Percentiles rank a stretch among this genome's conserved stretches.
Conservation (phyloP, 2,797 vertebrate species). For the Aphelocoma californica region DNA sequence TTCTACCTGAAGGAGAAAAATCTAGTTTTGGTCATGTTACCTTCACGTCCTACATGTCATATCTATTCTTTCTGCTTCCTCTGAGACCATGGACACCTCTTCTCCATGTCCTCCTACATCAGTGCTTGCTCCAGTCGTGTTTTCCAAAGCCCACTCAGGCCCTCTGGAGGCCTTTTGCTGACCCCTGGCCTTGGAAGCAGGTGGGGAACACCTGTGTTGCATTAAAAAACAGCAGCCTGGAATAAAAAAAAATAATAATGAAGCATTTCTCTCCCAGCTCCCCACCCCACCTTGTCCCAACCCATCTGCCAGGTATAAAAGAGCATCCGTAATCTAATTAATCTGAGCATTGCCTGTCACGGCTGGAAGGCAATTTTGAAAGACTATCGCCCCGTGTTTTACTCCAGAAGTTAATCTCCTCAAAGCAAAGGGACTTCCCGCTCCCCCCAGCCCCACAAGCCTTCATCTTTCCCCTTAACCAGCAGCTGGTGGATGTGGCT, state of each 20-base stretch:
- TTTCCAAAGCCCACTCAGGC: neutral
- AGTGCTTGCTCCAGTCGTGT: neutral
- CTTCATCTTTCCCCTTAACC: constrained; percentile 38
- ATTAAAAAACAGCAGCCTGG: neutral
- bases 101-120: neutral
- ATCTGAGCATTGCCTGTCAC: constrained; percentile 54
- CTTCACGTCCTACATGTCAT: fast-evolving
- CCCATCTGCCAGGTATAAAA: constrained; percentile 54
- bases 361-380: constrained; percentile 68
- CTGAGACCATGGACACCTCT: neutral
- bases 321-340: constrained; percentile 71
- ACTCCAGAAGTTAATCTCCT: constrained; percentile 69
- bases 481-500: neutral
- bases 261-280: neutral
- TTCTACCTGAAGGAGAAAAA: neutral
- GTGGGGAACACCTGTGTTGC: neutral
- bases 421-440: constrained; percentile 58
- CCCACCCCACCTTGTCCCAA: constrained; percentile 7
- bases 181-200: neutral
- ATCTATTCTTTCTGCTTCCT: neutral
- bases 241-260: too few species aligned
- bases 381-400: constrained; percentile 65
- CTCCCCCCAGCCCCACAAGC: neutral
- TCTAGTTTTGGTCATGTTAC: neutral
- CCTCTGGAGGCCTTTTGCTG: neutral